A percentile compares a stretch with the other conserved stretches of the same genome.
These are phyloP conservation scores for Poeciliopsis turrubarensis DNA, from an alignment of 2,113 vertebrate species.

Conservation along the genomic window DNA sequence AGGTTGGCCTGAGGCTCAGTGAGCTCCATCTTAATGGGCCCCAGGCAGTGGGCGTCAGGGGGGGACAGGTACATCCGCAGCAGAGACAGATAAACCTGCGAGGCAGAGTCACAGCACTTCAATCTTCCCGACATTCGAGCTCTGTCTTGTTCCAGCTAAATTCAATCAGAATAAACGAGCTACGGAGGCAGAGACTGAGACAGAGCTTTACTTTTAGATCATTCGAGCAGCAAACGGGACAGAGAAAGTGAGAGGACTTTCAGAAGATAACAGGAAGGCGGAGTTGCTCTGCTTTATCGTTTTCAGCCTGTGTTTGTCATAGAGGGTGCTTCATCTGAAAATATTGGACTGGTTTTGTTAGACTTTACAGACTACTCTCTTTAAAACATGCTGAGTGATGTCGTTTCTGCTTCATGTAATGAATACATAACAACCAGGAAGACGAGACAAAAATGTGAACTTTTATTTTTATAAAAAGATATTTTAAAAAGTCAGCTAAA, in stretches of 20 bases:
- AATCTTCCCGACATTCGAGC: not conserved
- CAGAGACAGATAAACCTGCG: constrained; percentile 94
- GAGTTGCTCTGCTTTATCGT: no score
- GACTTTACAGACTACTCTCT: no score
- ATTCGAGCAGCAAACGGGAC: not conserved
- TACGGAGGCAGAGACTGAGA: not conserved
- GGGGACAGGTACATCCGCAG: constrained; percentile 97
- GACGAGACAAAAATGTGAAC: no score
- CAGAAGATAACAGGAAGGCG: not conserved
- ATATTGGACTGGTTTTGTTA: no score
- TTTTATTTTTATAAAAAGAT: no score
- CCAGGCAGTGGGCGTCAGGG: constrained; percentile 92
- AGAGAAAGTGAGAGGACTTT: not conserved
- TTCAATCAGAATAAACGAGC: not conserved
- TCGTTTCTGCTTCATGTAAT: no score
- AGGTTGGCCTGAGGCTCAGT: constrained; percentile 92
- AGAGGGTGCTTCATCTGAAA: no score
- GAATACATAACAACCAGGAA: no score
- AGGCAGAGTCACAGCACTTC: not conserved
- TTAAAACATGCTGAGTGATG: no score
- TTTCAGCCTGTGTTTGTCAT: no score
- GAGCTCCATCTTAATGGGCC: constrained; percentile 94
- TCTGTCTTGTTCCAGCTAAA: not conserved
- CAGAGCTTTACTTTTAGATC: not conserved
- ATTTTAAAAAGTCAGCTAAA: no score